phyloP scores from a whole-genome alignment of 1,140 invertebrate genomes.

The Drosophila truncata region DNA sequence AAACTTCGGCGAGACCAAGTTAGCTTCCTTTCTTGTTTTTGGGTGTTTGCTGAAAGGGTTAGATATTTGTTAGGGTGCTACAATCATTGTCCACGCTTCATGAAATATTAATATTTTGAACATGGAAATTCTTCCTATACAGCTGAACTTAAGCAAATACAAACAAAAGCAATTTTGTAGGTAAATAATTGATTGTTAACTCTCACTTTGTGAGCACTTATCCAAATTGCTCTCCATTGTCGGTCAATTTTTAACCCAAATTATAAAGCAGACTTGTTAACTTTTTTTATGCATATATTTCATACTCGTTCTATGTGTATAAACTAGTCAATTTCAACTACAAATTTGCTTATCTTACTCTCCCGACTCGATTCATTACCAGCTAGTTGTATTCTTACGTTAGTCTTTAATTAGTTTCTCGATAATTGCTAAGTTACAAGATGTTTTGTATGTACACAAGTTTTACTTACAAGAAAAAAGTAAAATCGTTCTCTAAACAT shows the following conservation, averaged over 20 bases:
- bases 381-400: constrained; percentile 52
- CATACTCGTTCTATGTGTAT: constrained; percentile 54
- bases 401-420: constrained; percentile 38
- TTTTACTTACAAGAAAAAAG: constrained; percentile 65
- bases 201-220: neutral
- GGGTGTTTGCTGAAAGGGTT: no score
- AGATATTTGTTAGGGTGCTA: no score
- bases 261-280: neutral
- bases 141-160: no score
- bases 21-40: no score
- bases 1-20: no score
- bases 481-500: constrained; percentile 65
- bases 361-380: constrained; percentile 32
- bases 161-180: no score
- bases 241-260: no score
- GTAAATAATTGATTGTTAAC: neutral
- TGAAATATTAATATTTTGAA: no score
- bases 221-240: neutral
- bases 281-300: constrained; percentile 58
- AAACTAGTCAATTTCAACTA: constrained; percentile 69
- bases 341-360: constrained; percentile 30
- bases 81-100: no score
- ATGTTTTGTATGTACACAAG: constrained; percentile 61
- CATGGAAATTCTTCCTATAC: no score
- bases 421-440: constrained; percentile 43